Evolutionary conservation across 2,888 invertebrate genomes (phyloP).

Genomic region (Dastarcus helophoroides): DNA sequence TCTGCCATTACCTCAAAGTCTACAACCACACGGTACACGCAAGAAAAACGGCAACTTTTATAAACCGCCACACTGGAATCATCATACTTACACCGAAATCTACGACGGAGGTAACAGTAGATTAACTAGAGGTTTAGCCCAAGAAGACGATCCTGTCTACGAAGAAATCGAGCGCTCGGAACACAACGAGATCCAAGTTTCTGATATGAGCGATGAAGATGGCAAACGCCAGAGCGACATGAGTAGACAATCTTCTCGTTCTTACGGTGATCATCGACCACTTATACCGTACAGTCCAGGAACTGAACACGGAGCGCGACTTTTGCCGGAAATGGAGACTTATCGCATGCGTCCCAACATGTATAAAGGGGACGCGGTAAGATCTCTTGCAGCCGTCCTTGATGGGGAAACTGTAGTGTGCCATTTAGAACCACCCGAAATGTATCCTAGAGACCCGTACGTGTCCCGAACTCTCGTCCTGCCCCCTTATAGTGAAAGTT

Average conservation of each 20-base stretch:
- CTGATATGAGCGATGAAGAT: conserved; percentile 71
- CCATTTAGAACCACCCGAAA: conserved; percentile 63
- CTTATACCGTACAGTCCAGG: conserved; percentile 66
- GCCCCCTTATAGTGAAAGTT: conserved; percentile 53
- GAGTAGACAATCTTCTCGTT: conserved; percentile 59
- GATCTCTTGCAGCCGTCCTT: conserved; percentile 63
- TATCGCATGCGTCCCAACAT: conserved; percentile 42
- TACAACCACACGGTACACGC: conserved; percentile 27
- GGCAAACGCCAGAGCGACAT: conserved; percentile 60
- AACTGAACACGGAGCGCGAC: conserved; percentile 43
- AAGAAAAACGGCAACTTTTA: conserved; percentile 34
- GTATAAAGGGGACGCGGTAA: conserved; percentile 46
- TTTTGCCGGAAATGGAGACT: conserved; percentile 41
- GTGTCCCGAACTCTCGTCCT: conserved; percentile 44
- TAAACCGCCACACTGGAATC: conserved; percentile 52
- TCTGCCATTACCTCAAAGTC: conserved; percentile 24
- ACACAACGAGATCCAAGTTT: conserved; percentile 57
- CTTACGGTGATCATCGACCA: conserved; percentile 72
- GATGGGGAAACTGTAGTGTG: conserved; percentile 81
- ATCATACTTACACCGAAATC: conserved; percentile 72
- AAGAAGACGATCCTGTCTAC: conserved; percentile 68
- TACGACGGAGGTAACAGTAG: conserved; percentile 44
- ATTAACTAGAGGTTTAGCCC: conserved; percentile 42
- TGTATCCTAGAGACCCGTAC: conserved; percentile 39
- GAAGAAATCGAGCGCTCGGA: conserved; percentile 70